These are phyloP conservation scores for Ceratitis capitata DNA, from an alignment of 1,140 invertebrate species.

Conservation along the genomic window DNA sequence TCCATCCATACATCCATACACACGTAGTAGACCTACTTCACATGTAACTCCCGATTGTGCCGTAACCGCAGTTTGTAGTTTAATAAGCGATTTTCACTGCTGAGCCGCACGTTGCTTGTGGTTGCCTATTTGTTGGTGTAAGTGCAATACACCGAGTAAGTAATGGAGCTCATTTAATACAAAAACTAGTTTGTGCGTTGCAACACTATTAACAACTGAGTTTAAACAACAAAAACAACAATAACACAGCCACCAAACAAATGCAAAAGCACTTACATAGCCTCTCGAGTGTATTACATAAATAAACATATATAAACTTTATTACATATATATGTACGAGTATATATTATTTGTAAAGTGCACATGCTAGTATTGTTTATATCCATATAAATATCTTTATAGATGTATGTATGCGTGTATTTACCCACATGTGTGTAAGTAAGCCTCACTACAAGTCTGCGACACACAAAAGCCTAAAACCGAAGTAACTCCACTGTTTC, in stretches of 20 bases:
- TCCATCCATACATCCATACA: too few species aligned
- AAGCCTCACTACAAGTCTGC: not conserved
- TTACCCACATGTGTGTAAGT: not conserved
- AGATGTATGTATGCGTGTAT: not conserved
- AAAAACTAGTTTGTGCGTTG: not conserved
- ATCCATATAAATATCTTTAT: not conserved
- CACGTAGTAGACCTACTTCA: not conserved
- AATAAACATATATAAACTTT: too few species aligned
- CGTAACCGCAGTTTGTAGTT: not conserved
- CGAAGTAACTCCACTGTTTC: not conserved
- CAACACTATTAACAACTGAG: not conserved
- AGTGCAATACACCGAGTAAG: not conserved
- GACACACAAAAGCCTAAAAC: not conserved
- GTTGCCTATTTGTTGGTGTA: not conserved
- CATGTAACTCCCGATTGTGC: not conserved
- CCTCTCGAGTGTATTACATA: not conserved
- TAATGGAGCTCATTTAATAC: not conserved
- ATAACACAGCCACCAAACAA: not conserved
- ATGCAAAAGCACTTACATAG: not conserved
- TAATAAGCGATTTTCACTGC: conserved; percentile 12
- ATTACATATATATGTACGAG: not conserved
- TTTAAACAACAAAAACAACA: not conserved
- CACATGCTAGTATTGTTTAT: not conserved
- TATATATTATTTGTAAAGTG: not conserved
- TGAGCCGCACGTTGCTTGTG: too few species aligned